phyloP scores from a whole-genome alignment of 2,888 invertebrate species.

The Lepas anatifera region DNA sequence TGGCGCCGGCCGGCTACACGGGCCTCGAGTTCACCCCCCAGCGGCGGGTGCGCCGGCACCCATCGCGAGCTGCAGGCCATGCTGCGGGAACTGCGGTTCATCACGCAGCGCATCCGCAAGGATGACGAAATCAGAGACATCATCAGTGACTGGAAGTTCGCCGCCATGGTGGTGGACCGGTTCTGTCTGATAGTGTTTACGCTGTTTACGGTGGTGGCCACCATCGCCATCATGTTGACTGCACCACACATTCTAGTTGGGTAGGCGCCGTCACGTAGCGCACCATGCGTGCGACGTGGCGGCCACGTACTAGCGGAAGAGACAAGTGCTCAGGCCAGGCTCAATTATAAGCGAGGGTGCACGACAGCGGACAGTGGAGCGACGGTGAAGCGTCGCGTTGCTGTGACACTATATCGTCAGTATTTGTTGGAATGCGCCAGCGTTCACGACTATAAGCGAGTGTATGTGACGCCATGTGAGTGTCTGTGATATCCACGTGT shows the following conservation, averaged over 20 bases:
- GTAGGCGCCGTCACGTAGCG: too few relatives aligned
- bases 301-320: too few relatives aligned
- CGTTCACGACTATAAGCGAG: too few relatives aligned
- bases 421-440: too few relatives aligned
- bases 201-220: constrained; percentile 83
- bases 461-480: too few relatives aligned
- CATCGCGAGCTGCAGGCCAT: constrained; percentile 67
- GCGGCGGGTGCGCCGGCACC: constrained; percentile 13
- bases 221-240: constrained; percentile 77
- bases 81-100: constrained; percentile 83
- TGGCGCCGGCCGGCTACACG: constrained; percentile 28
- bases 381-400: too few relatives aligned
- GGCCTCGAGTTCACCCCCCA: constrained; percentile 26
- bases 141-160: constrained; percentile 95
- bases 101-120: constrained; percentile 85
- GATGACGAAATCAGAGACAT: constrained; percentile 56
- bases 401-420: too few relatives aligned
- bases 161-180: constrained; percentile 96
- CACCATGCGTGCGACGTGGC: too few relatives aligned
- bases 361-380: too few relatives aligned
- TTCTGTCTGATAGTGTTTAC: constrained; percentile 93
- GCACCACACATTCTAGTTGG: constrained; percentile 93
- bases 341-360: too few relatives aligned
- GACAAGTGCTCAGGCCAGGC: too few relatives aligned
- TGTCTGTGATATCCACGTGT: too few relatives aligned